phyloP scores from a whole-genome alignment of 1,140 invertebrate genomes.

The Cydia splendana region DNA sequence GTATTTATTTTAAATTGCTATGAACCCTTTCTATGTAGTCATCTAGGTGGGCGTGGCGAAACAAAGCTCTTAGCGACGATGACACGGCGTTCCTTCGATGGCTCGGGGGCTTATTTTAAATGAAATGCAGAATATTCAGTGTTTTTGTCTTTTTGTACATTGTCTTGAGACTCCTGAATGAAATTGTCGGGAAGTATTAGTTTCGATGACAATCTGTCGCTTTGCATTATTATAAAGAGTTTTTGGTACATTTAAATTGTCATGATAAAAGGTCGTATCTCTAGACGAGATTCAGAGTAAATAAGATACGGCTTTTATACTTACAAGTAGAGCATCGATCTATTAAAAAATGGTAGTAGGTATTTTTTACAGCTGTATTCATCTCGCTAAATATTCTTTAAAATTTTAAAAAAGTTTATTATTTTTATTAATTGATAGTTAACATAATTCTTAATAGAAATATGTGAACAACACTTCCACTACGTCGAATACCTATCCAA shows the following conservation, averaged over 20 bases:
- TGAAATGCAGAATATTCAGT: constrained; percentile 25
- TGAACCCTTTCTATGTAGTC: constrained; percentile 56
- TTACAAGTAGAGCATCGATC: too few relatives aligned
- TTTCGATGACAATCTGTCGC: constrained; percentile 8
- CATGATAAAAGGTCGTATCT: background rate
- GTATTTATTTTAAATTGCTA: constrained; percentile 56
- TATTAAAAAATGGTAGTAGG: too few relatives aligned
- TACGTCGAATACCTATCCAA: too few relatives aligned
- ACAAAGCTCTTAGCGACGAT: constrained; percentile 71
- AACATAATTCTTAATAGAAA: too few relatives aligned
- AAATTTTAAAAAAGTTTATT: too few relatives aligned
- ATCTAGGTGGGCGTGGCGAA: constrained; percentile 62
- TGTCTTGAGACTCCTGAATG: constrained; percentile 14
- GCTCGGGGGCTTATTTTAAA: constrained; percentile 50
- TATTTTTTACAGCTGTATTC: too few relatives aligned
- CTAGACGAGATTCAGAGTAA: background rate
- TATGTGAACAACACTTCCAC: too few relatives aligned
- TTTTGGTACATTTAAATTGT: constrained; percentile 5
- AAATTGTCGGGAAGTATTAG: background rate
- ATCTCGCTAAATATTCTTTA: too few relatives aligned
- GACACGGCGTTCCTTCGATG: constrained; percentile 58
- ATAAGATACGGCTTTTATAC: too few relatives aligned
- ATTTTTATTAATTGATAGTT: too few relatives aligned
- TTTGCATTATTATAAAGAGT: background rate
- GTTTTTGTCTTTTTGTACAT: constrained; percentile 19